phyloP scores from a whole-genome alignment of 2,888 invertebrate genomes.

The Sphinx pinastri region DNA sequence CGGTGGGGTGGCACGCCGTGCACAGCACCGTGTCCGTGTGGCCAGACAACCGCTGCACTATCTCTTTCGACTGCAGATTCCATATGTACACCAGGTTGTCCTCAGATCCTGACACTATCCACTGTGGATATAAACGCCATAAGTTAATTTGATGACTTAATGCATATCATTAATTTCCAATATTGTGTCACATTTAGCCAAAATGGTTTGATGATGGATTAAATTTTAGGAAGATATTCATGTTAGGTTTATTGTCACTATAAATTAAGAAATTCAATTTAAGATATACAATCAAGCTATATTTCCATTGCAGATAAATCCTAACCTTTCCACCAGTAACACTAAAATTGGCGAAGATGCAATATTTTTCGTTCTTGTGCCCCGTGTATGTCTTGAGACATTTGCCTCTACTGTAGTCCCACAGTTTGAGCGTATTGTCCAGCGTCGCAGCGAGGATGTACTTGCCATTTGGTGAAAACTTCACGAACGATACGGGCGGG shows the following conservation, averaged over 20 bases:
- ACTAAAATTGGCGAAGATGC: conserved; percentile 99
- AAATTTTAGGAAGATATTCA: no score
- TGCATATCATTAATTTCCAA: no score
- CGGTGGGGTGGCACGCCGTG: conserved; percentile 99
- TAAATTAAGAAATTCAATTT: no score
- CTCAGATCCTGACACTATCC: conserved; percentile 99
- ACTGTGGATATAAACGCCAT: conserved; percentile 82
- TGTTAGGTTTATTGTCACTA: no score
- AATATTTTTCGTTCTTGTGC: conserved; percentile 99
- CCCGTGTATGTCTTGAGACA: conserved; percentile 99
- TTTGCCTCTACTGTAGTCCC: conserved; percentile 99
- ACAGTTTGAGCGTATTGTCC: conserved; percentile 98
- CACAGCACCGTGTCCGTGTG: conserved; percentile 98
- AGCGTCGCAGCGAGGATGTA: conserved; percentile 99
- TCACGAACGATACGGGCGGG: conserved; percentile 99
- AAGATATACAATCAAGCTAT: no score
- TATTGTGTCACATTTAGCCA: no score
- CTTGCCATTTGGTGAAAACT: conserved; percentile 99
- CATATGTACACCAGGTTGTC: conserved; percentile 99
- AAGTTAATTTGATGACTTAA: background rate
- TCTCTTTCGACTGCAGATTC: conserved; percentile 99
- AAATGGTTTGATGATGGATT: no score
- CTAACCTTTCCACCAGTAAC: conserved; percentile 99
- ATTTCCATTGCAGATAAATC: conserved; percentile 7
- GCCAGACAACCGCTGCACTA: conserved; percentile 98